Percentiles rank a stretch among this genome's conserved stretches.
These are phyloP conservation scores for Nycticryphes semicollaris DNA, from an alignment of 2,113 vertebrate species.

Conservation along the genomic window DNA sequence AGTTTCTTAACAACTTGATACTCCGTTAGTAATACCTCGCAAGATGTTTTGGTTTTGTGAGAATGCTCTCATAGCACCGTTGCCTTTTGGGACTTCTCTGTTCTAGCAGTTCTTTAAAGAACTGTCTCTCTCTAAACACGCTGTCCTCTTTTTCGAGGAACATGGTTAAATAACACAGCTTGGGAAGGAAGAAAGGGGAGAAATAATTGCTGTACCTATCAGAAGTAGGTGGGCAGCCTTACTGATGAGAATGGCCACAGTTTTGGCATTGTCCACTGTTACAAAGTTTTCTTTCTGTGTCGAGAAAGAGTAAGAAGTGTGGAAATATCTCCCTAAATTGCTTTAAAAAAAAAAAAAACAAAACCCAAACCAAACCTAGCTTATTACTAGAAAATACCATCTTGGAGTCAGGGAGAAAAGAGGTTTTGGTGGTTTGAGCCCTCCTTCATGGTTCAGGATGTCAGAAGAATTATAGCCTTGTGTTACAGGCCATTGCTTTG, in stretches of 20 bases:
- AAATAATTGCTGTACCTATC: neutral
- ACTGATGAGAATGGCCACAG: neutral
- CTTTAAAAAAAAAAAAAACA: neutral
- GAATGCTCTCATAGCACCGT: neutral
- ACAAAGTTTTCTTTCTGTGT: neutral
- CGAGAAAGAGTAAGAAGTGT: neutral
- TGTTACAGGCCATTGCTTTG: slow-evolving; percentile 31
- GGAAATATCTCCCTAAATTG: neutral
- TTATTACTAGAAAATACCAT: neutral
- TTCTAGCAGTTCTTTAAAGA: neutral
- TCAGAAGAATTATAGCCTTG: slow-evolving; percentile 47
- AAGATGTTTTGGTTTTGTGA: neutral
- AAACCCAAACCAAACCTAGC: neutral
- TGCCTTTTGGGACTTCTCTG: neutral
- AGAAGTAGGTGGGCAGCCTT: neutral
- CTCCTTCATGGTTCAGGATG: slow-evolving; percentile 25
- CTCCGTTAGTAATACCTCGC: neutral
- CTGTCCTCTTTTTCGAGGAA: neutral
- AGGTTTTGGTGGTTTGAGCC: slow-evolving; percentile 19
- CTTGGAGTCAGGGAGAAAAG: neutral
- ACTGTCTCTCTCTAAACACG: no score
- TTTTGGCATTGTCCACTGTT: neutral
- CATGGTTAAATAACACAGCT: neutral
- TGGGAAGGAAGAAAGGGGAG: neutral
- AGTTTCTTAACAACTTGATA: neutral